These are phyloP conservation scores for Laticauda colubrina DNA, from an alignment of 2,113 vertebrate species.

Conservation along the genomic window DNA sequence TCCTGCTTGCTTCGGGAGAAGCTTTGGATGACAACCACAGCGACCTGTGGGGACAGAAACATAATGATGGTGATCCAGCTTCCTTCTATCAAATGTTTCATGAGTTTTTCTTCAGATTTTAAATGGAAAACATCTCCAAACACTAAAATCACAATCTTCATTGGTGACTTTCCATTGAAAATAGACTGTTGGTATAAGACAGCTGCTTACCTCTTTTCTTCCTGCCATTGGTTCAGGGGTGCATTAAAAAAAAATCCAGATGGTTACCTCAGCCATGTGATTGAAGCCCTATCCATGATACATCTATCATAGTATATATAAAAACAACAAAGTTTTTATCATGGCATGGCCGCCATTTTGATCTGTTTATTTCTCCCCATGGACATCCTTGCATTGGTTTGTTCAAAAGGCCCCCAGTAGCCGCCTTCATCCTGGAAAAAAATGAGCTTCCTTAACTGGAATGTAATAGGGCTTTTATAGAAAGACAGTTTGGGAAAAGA, in stretches of 20 bases:
- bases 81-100: background rate
- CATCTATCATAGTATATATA: background rate
- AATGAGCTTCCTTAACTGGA: background rate
- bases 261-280: background rate
- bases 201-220: background rate
- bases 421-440: background rate
- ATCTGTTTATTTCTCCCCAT: background rate
- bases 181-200: background rate
- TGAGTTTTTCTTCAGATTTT: background rate
- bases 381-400: background rate
- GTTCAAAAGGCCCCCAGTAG: background rate
- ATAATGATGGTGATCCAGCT: background rate
- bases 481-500: background rate
- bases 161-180: background rate
- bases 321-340: background rate
- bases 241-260: background rate
- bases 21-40: background rate
- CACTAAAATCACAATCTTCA: background rate
- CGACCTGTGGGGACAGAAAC: background rate
- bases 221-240: background rate
- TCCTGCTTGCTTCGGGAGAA: background rate
- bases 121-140: background rate
- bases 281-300: background rate
- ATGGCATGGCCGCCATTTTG: background rate
- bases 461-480: background rate